A percentile compares a stretch with the other conserved stretches of the same genome.
phyloP scores from a whole-genome alignment of 2,113 vertebrate genomes.

The Ameiurus melas region DNA sequence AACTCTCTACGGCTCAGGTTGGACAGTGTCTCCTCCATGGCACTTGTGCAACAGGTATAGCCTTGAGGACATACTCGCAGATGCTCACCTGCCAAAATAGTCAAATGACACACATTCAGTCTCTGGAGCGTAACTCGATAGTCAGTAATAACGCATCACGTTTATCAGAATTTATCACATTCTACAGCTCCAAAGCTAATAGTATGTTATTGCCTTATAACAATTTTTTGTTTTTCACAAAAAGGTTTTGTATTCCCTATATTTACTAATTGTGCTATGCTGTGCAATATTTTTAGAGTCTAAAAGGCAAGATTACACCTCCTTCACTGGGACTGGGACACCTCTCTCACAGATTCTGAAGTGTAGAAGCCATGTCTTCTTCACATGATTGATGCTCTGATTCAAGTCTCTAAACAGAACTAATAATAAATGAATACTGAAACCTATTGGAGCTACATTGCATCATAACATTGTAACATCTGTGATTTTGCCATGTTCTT shows the following conservation, averaged over 20 bases:
- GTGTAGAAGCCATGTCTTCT: not conserved
- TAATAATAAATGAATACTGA: not conserved
- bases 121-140: not conserved
- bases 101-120: conserved; percentile 23
- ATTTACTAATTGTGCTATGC: not conserved
- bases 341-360: not conserved
- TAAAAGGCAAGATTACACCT: not conserved
- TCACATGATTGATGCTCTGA: not conserved
- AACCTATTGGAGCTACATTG: not conserved
- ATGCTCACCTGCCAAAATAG: conserved; percentile 84
- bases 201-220: not conserved
- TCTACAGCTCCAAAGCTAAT: not conserved
- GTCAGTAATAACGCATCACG: not conserved
- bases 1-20: conserved; percentile 83
- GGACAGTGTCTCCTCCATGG: conserved; percentile 92
- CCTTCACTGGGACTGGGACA: not conserved
- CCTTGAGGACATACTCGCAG: conserved; percentile 93
- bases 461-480: not conserved
- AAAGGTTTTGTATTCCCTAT: not conserved
- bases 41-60: conserved; percentile 94
- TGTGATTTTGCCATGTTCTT: not conserved
- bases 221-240: not conserved
- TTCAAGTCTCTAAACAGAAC: not conserved
- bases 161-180: not conserved
- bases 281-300: not conserved